Conservation (phyloP, 2,888 invertebrate species). For the Drosophila mettleri region DNA sequence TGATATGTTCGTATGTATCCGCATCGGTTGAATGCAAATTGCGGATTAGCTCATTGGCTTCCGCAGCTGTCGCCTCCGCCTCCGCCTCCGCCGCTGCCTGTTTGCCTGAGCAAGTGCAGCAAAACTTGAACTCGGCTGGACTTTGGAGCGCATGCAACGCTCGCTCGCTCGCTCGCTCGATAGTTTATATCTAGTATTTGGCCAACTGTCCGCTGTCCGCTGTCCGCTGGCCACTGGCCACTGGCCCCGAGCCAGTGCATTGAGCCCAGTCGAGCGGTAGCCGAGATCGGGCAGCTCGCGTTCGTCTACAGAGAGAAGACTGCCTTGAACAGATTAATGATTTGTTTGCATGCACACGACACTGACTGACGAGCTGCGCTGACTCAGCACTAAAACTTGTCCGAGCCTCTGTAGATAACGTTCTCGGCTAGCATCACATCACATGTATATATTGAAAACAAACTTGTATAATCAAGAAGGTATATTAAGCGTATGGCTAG, state of each 20-base stretch:
- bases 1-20: neutral
- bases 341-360: neutral
- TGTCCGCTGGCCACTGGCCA: neutral
- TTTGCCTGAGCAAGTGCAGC: slow-evolving; percentile 1
- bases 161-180: neutral
- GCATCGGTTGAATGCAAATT: slow-evolving; percentile 8
- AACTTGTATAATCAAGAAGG: neutral
- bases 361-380: neutral
- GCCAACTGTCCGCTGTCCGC: neutral
- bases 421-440: no score
- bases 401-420: neutral
- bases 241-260: slow-evolving; percentile 17
- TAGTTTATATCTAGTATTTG: slow-evolving; percentile 1
- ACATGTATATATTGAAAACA: no score
- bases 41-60: slow-evolving; percentile 1
- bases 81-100: no score
- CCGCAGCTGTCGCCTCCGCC: slow-evolving; percentile 1
- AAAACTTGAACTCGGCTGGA: slow-evolving; percentile 3
- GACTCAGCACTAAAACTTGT: neutral
- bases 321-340: slow-evolving; percentile 8
- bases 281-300: neutral
- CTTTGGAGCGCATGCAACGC: slow-evolving; percentile 1
- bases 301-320: slow-evolving; percentile 5
- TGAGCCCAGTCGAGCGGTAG: slow-evolving; percentile 7
- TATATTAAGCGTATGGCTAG: no score